Evolutionary conservation across 1,140 invertebrate genomes (phyloP), one percentile per base, ranked within the genome.

Genomic region (Hypsibius dujardini): DNA sequence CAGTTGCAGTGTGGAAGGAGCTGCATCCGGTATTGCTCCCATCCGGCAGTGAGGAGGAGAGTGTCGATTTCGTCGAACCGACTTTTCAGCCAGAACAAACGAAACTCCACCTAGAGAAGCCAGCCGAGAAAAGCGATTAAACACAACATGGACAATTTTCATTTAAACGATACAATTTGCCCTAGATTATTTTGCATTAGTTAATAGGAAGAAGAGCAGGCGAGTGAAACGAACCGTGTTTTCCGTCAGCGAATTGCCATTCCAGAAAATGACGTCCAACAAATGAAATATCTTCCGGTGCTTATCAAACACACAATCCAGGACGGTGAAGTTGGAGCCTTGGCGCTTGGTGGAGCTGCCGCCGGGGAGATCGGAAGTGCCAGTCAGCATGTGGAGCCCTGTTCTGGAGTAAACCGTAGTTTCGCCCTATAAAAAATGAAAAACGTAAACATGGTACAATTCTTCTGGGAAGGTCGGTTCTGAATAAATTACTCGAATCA

Each of bases 201-300:
- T 7, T n/a, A 56, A 67, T 70, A 50, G 40, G 2, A 28, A 12
- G 50, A 47, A 71, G 2, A 70, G 7, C 1, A 70, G 71, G 67
- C 40, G 71, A 71, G 47, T 47, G 69, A 42, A 71, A 76, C 77
- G 83, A 83, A 90, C 88, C 77, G 92, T 89, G 81, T 87, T 89
- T 75, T 91, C 84, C 71, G 85, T 81, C 71, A 91, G 82, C 15
- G 85, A 81, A 73, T 87, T 84, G 73, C 84, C 85, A 73, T 87
- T 89, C 89, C 90, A 95, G 59, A 84, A 85, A 59, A 95, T 80
- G 2, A 90, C 80, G 79, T 95, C 92, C 67, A 94, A 77, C 1
- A 90, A 82, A 79, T 86, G 92, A 77, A 87, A 87, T 0, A 81
- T 85, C 71, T 86, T 84, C 47, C 79, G 76, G 1, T 80, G 73